phyloP scores from a whole-genome alignment of 2,797 vertebrate species.

The Sylvilagus floridanus region DNA sequence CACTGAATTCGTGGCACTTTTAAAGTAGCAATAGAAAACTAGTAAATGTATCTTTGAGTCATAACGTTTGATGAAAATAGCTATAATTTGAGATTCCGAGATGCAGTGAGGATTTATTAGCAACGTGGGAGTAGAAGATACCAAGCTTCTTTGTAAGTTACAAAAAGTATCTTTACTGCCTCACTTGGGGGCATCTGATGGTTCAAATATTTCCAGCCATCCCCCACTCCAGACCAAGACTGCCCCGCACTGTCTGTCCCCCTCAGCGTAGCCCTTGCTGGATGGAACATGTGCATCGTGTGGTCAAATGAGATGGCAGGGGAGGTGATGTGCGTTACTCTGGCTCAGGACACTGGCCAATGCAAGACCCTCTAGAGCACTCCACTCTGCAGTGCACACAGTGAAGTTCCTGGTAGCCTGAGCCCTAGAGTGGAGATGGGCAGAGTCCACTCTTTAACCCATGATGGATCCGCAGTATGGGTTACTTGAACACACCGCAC shows the following conservation, averaged over 20 bases:
- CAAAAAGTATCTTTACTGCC: neutral
- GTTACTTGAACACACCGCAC: conserved; percentile 2
- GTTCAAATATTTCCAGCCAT: neutral
- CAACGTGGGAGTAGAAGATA: neutral
- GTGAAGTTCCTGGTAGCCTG: neutral
- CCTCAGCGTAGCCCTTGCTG: neutral
- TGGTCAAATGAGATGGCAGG: neutral
- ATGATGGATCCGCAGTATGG: neutral
- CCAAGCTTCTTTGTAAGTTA: neutral
- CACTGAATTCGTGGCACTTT: neutral
- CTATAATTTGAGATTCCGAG: conserved; percentile 11
- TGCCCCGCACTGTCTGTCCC: neutral
- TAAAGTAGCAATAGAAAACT: conserved; percentile 27
- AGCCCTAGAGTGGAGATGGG: neutral
- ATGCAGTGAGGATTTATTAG: neutral
- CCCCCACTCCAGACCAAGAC: neutral
- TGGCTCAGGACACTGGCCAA: neutral
- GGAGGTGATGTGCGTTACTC: neutral
- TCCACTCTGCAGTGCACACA: neutral
- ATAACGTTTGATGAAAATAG: conserved; percentile 24
- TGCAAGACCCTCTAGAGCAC: neutral
- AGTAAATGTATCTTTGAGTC: neutral
- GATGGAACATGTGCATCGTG: neutral
- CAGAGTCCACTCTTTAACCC: neutral
- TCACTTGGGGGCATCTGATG: neutral